Evolutionary conservation across 1,140 invertebrate genomes (phyloP), one percentile per base, ranked within the genome.

Genomic region (Zophobas morio): DNA sequence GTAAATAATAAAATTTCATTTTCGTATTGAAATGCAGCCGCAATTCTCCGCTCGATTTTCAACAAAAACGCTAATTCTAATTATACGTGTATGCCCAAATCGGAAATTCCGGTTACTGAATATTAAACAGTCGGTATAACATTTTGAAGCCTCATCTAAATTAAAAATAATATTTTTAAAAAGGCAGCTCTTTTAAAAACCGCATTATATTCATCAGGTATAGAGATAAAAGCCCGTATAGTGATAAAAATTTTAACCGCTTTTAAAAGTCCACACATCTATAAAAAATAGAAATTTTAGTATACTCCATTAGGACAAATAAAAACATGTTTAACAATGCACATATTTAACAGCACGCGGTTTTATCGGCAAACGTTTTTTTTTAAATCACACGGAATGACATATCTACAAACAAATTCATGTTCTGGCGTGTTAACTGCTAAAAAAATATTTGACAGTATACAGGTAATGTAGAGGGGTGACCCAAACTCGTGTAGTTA

Each of bases 1-100:
- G 37, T 66, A 66, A 66, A 66, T 66, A 66, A 66, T 66, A 66
- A 66, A 66, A 66, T 66, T 66, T 66, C 60, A 66, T 66, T 66
- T 66, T 66, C 60, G 37, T 66, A 66, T 66, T 66, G 60, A 66
- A 66, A 66, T 66, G 60, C 39, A 66, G 60, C 60, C 60, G 36
- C 60, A 66, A 66, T 66, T 40, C 60, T 33, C 20, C 39, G 60
- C 60, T 66, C 60, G 60, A 66, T 66, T 66, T 66, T 66, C 60
- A 66, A 39, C 60, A 66, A 66, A 66, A 66, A 66, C 39, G 60
- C 8, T 42, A 42, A 66, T 66, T 66, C 60, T 40, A 42, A 66
- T 66, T 66, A 66, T 60, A 60, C 56, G 56, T 36, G 33, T 66
- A 39, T 36, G 60, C 39, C 60, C 33, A 66, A 66, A 66, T 66